A percentile compares a stretch with the other conserved stretches of the same genome.
Conservation (phyloP, 2,888 invertebrate species). For the Yponomeuta evonymella region DNA sequence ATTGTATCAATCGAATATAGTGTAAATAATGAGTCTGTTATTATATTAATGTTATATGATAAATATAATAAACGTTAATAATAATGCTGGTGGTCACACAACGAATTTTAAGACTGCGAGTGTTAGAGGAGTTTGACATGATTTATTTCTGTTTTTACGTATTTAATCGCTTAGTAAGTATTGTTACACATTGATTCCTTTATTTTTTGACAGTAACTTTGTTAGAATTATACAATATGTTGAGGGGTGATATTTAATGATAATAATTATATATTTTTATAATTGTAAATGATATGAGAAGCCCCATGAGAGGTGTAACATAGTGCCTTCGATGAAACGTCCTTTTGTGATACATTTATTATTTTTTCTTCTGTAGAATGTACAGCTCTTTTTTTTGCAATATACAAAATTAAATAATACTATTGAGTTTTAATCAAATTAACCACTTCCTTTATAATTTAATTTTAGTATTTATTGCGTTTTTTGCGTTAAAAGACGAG, state of each 20-base stretch:
- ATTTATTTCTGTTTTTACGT: slow-evolving; percentile 49
- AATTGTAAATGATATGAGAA: neutral
- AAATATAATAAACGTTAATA: slow-evolving; percentile 26
- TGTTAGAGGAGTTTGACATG: slow-evolving; percentile 56
- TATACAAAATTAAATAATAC: neutral
- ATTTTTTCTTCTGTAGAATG: slow-evolving; percentile 61
- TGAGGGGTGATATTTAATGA: slow-evolving; percentile 24
- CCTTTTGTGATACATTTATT: slow-evolving; percentile 65
- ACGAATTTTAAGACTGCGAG: slow-evolving; percentile 73
- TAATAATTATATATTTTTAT: slow-evolving; percentile 13
- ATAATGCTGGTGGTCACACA: slow-evolving; percentile 71
- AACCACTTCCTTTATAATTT: too few relatives aligned
- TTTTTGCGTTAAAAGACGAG: too few relatives aligned
- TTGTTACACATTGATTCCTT: slow-evolving; percentile 53
- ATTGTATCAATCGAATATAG: slow-evolving; percentile 57
- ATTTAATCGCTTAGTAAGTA: slow-evolving; percentile 54
- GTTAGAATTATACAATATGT: slow-evolving; percentile 37
- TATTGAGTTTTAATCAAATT: neutral
- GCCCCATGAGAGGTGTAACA: neutral
- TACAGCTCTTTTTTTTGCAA: slow-evolving; percentile 39
- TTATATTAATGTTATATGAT: slow-evolving; percentile 19
- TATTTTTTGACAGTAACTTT: slow-evolving; percentile 69
- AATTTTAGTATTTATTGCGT: too few relatives aligned
- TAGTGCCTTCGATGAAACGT: slow-evolving; percentile 65
- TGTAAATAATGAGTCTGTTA: slow-evolving; percentile 48